Base-by-base conservation (phyloP, 2,113 vertebrate genomes). In the Morone chrysops region DNA sequence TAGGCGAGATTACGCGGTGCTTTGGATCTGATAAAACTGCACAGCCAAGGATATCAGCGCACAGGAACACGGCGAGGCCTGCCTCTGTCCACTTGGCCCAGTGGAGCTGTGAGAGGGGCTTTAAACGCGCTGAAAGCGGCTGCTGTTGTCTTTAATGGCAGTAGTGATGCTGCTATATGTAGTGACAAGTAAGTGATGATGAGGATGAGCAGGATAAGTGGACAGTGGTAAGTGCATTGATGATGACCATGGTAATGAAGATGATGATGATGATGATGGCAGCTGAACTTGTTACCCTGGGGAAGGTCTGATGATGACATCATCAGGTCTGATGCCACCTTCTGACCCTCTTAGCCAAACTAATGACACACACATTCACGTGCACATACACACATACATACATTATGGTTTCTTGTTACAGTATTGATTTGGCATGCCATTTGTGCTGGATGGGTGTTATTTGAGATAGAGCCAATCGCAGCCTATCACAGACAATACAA, bases 391-490 rank as follows among this genome's bases (percentile, higher is more conserved):
- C 75, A 9, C 83, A 56, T 25, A 79, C 80, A 89, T 78, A 89
- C 89, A 90, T 92, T 91, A 90, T 54, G 89, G 92, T 91, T 67
- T 94, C 91, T 70, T 70, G 81, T 94, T 94, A 89, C 93, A 82
- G 75, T 90, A 94, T 94, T 90, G 93, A 94, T 94, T 41, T 2
- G 41, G 47, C 54, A 22, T 75, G 81, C 84, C 87, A 85, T 92
- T 91, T 90, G 84, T 84, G 89, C 92, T 82, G 57, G 88, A 68
- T 69, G 88, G 75, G 51, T 90, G 91, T 83, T 91, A 92, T 92
- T 82, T 87, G 90, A 93, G 93, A 91, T 69, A 48, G 72, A 85
- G 83, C 57, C 66, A 78, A 78, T 81, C 57, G n/a, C 65, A 57
- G 69, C 59, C 47, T 73, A 50, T 75, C 63, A 36, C 56, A 57